Percentiles rank a stretch among this genome's conserved stretches.
Evolutionary conservation across 2,113 vertebrate genomes (phyloP).

Genomic region (Sceloporus tristichus): DNA sequence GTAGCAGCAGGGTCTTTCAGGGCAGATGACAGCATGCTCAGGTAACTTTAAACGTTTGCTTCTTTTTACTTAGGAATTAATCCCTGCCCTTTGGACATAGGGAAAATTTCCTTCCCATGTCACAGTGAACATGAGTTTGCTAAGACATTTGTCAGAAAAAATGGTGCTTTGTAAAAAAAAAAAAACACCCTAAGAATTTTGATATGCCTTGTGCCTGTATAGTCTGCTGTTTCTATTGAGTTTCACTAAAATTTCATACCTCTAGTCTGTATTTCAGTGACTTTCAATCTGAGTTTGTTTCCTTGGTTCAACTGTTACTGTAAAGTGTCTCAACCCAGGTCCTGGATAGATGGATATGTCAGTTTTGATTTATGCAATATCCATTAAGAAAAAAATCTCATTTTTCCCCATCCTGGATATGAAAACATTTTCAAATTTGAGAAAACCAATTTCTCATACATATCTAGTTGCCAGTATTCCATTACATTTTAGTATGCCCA

Average conservation of each 20-base stretch:
- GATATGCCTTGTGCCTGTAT: neutral
- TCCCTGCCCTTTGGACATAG: too few relatives aligned
- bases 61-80: too few relatives aligned
- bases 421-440: neutral
- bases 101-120: too few relatives aligned
- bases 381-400: too few relatives aligned
- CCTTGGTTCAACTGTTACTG: neutral
- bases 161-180: neutral
- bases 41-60: too few relatives aligned
- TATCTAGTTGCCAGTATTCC: neutral
- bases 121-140: too few relatives aligned
- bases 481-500: neutral
- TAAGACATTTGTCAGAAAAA: neutral
- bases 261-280: neutral
- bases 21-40: too few relatives aligned
- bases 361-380: too few relatives aligned
- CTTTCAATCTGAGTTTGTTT: neutral
- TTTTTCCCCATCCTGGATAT: neutral
- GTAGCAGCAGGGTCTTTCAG: too few relatives aligned
- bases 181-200: neutral
- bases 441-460: neutral
- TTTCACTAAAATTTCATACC: neutral
- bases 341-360: too few relatives aligned
- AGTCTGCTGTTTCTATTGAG: neutral
- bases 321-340: too few relatives aligned